Conservation (phyloP, 2,888 invertebrate species). For the Nymphalis polychloros region DNA sequence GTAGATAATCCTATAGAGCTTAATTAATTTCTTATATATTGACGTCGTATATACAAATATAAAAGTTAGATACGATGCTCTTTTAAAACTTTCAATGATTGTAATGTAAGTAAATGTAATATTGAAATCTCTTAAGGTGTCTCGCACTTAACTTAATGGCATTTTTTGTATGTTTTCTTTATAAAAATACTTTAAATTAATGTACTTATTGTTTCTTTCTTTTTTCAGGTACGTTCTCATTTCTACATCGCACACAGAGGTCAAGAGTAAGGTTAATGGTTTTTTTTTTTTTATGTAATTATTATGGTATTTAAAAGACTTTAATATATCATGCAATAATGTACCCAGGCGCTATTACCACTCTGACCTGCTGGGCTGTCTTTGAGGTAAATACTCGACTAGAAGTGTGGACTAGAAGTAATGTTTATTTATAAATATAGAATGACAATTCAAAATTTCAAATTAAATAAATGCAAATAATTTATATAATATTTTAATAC, state of each 20-base stretch:
- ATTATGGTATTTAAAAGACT: no score
- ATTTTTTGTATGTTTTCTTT: slow-evolving; percentile 9
- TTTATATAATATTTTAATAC: slow-evolving; percentile 6
- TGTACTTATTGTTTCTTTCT: not conserved
- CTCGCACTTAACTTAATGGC: slow-evolving; percentile 10
- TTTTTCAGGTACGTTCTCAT: slow-evolving; percentile 5
- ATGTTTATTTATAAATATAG: no score
- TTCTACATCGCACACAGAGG: not conserved
- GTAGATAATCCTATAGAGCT: no score
- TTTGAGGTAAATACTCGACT: no score
- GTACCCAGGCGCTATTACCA: no score
- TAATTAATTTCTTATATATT: no score
- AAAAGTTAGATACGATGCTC: not conserved
- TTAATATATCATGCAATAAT: no score
- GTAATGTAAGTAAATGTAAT: not conserved
- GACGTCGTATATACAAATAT: no score
- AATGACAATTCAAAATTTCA: no score
- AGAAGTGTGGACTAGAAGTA: no score
- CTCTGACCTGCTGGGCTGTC: no score
- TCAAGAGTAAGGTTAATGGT: slow-evolving; percentile 1
- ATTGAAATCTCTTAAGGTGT: not conserved
- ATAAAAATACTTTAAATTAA: not conserved
- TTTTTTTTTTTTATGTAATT: no score
- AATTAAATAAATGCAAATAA: not conserved
- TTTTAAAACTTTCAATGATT: not conserved